Base-by-base conservation (phyloP, 1,140 invertebrate genomes). In the Sesamia nonagrioides region DNA sequence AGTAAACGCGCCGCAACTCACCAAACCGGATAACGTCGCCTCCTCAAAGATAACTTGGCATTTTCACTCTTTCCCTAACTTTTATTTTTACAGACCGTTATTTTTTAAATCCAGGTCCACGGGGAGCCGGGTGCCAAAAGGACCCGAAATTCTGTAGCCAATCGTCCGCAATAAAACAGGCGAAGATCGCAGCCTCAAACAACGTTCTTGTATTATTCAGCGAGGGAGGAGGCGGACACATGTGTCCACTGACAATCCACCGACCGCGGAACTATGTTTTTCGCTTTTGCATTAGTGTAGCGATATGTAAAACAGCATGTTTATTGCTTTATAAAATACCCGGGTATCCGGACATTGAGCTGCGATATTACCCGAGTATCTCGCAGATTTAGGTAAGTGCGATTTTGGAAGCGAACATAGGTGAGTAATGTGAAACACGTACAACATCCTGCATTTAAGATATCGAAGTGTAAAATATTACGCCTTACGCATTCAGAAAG, bases 201-300 rank as follows among this genome's bases (percentile, higher is more conserved):
- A 85, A 81, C 83, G 84, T 88, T 92, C 87, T 78, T 92, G 84
- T 89, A 89, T 92, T 92, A 92, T 92, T 92, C 90, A 92, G 78
- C 37, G 71, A 80, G 82, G 84, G 80, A 77, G 85, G 74, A 81
- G 81, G 77, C 79, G 85, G 84, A 79, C 91, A 91, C 86, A 92
- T 92, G 89, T 92, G 91, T 88, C 89, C 91, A 84, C 88, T 84
- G 84, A 88, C 87, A 86, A 89, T 90, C 87, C 85, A 84, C 82
- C 82, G 77, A 84, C 80, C 81, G 77, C 81, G 77, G 42, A 76
- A 71, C 63, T 80, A 83, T 81, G 66, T 79, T 79, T 82, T 77
- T 79, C 17, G 52, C 60, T 73, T 82, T 79, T 71, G 56, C 63
- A 75, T 68, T 68, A 74, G 52, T 52, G 50, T 75, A 74, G 69